Conservation (phyloP, 2,113 vertebrate genomes). For the Fukomys damarensis region DNA sequence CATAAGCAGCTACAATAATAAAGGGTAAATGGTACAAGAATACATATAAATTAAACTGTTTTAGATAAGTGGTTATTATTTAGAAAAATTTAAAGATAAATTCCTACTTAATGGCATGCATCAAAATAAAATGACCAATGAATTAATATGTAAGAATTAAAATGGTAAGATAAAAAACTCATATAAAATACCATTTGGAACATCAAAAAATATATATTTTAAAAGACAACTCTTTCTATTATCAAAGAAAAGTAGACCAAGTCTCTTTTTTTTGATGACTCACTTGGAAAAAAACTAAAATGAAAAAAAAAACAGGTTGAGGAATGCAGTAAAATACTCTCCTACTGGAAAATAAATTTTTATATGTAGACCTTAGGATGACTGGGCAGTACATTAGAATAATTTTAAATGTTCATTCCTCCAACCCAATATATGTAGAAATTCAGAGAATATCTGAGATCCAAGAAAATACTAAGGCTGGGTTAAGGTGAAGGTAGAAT, state of each 20-base stretch:
- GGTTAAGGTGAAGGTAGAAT: not conserved
- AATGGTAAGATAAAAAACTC: not conserved
- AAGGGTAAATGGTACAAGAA: not conserved
- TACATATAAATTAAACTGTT: not conserved
- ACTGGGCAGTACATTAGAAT: not conserved
- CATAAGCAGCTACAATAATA: not conserved
- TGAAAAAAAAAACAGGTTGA: not conserved
- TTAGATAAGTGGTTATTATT: not conserved
- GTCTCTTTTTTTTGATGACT: not conserved
- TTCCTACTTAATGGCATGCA: not conserved
- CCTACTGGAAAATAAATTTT: not conserved
- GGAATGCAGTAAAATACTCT: not conserved
- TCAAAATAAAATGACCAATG: not conserved
- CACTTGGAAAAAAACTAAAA: not conserved
- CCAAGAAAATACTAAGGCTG: not conserved
- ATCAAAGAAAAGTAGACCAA: too few relatives aligned
- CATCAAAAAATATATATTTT: too few relatives aligned
- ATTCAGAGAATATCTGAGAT: not conserved
- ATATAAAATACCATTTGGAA: too few relatives aligned
- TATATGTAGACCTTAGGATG: not conserved
- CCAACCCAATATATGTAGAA: not conserved
- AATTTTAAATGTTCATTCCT: not conserved
- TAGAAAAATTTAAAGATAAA: slow-evolving; percentile 42
- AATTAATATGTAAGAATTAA: slow-evolving; percentile 21
- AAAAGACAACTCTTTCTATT: too few relatives aligned